Percentiles rank a stretch among this genome's conserved stretches.
These are phyloP conservation scores for Parnassius glacialis DNA, from an alignment of 2,888 invertebrate genomes.

Conservation along the genomic window DNA sequence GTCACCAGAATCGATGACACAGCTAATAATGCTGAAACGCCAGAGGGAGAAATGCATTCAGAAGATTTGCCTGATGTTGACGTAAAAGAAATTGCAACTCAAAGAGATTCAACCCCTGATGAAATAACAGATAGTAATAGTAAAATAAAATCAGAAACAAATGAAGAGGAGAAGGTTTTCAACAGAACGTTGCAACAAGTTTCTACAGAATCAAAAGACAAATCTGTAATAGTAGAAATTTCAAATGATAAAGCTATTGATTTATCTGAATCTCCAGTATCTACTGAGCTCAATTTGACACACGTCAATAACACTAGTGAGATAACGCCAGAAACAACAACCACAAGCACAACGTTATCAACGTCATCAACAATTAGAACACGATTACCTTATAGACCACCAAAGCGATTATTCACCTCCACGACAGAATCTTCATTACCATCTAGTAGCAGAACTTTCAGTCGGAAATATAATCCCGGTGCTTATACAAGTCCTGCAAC, in stretches of 20 bases:
- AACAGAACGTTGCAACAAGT: background rate
- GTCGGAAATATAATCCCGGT: slow-evolving; percentile 73
- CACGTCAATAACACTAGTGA: slow-evolving; percentile 12
- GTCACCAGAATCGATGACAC: background rate
- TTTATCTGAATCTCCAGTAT: slow-evolving; percentile 46
- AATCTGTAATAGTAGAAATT: slow-evolving; percentile 46
- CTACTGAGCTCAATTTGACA: slow-evolving; percentile 10
- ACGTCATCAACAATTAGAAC: slow-evolving; percentile 48
- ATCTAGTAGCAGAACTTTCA: slow-evolving; percentile 67
- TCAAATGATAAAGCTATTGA: slow-evolving; percentile 48
- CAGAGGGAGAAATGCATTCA: background rate
- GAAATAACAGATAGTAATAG: slow-evolving; percentile 35
- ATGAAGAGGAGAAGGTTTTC: slow-evolving; percentile 19
- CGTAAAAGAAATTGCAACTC: slow-evolving; percentile 54
- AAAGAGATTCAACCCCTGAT: slow-evolving; percentile 7
- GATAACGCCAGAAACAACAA: slow-evolving; percentile 48
- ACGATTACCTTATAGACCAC: slow-evolving; percentile 66
- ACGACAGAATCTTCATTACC: slow-evolving; percentile 63
- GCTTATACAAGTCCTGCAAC: slow-evolving; percentile 71
- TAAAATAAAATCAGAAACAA: slow-evolving; percentile 46
- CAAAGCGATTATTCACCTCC: slow-evolving; percentile 63
- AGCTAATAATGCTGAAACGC: background rate
- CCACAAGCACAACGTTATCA: slow-evolving; percentile 50
- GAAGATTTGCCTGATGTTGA: slow-evolving; percentile 26
- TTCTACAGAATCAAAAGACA: slow-evolving; percentile 28